These are phyloP conservation scores for Lacanobia wlatinum DNA, from an alignment of 2,888 invertebrate genomes.

Conservation along the genomic window DNA sequence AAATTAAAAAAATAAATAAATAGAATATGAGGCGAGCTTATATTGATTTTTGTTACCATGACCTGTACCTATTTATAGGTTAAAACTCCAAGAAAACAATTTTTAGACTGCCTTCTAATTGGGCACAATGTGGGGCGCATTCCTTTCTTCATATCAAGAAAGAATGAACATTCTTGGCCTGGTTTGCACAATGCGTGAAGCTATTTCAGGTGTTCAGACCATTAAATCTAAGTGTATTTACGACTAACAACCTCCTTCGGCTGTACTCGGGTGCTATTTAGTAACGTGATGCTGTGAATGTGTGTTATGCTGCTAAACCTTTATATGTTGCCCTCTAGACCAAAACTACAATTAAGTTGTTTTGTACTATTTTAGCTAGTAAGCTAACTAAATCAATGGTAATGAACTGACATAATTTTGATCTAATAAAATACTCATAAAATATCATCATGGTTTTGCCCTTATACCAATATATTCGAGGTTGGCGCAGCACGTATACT, in stretches of 20 bases:
- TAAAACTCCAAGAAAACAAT: background rate
- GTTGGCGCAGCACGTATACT: no score
- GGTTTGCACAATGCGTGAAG: background rate
- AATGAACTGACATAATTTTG: no score
- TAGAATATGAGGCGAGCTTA: background rate
- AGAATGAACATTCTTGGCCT: background rate
- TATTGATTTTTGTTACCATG: background rate
- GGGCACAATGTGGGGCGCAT: background rate
- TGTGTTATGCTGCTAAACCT: background rate
- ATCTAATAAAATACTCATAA: no score
- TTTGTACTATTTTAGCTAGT: no score
- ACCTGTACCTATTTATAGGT: background rate
- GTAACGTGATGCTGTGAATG: background rate
- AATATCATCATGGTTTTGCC: no score
- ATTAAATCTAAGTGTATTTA: constrained; percentile 9
- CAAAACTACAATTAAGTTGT: background rate
- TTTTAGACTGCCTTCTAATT: background rate
- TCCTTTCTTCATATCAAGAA: constrained; percentile 10
- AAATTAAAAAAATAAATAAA: no score
- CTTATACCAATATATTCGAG: no score
- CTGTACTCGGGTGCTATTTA: background rate
- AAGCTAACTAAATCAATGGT: no score
- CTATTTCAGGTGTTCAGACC: constrained; percentile 5
- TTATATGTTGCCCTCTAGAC: background rate
- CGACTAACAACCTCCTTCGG: background rate